phyloP scores from a whole-genome alignment of 2,797 vertebrate genomes.

The Cyclura pinguis region DNA sequence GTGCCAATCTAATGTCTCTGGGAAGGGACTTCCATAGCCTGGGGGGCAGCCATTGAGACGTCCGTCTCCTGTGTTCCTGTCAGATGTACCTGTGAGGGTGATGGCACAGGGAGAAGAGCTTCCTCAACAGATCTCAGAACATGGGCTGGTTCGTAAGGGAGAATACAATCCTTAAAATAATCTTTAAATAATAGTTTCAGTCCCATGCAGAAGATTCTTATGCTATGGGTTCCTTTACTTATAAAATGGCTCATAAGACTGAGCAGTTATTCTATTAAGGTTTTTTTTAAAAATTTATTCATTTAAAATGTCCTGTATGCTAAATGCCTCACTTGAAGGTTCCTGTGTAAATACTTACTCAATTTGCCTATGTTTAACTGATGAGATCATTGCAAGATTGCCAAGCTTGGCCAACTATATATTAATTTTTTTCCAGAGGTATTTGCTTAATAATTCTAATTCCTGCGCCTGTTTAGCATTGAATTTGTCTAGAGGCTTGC shows the following conservation, averaged over 20 bases:
- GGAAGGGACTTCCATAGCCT: too few species aligned
- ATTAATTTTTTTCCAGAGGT: slow-evolving; percentile 11
- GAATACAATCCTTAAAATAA: too few species aligned
- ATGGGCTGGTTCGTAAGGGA: too few species aligned
- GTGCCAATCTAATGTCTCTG: too few species aligned
- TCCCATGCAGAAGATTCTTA: background rate
- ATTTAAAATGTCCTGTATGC: background rate
- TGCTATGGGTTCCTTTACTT: background rate
- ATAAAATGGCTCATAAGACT: background rate
- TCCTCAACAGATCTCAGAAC: too few species aligned
- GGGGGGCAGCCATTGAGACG: too few species aligned
- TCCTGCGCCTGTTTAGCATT: background rate
- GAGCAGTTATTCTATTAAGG: slow-evolving; percentile 10
- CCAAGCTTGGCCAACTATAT: background rate
- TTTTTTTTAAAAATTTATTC: background rate
- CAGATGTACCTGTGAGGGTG: too few species aligned
- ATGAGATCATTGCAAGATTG: background rate
- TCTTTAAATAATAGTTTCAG: too few species aligned
- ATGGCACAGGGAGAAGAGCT: too few species aligned
- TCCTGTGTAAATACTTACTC: background rate
- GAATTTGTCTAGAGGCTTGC: background rate
- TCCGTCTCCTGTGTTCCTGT: too few species aligned
- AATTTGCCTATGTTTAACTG: background rate
- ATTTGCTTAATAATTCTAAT: slow-evolving; percentile 39
- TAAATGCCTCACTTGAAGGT: slow-evolving; percentile 18